Percentiles rank a stretch among this genome's conserved stretches.
These are phyloP conservation scores for Nesometra sesokonis DNA, from an alignment of 35 echinoderm and acorn worm species.

Conservation along the genomic window DNA sequence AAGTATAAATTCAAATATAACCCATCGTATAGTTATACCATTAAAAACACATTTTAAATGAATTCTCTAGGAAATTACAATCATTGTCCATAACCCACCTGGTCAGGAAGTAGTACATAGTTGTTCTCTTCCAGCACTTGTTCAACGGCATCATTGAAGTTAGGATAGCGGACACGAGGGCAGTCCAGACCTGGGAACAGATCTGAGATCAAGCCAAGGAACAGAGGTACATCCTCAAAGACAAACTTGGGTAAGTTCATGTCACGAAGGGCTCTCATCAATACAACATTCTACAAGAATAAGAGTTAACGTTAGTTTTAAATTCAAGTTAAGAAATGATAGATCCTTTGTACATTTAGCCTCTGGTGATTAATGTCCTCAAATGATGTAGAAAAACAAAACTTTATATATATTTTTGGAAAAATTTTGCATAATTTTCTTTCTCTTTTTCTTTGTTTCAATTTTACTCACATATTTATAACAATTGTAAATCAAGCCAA, in stretches of 20 bases:
- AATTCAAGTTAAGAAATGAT: not conserved
- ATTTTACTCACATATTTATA: too few relatives aligned
- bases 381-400: not conserved
- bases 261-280: constrained; percentile 98
- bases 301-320: not conserved
- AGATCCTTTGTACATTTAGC: not conserved
- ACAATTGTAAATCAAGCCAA: too few relatives aligned
- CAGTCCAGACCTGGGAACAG: constrained; percentile 94
- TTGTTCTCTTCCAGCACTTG: constrained; percentile 71
- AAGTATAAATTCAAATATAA: too few relatives aligned
- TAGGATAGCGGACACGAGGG: constrained; percentile 92
- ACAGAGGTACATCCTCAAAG: constrained; percentile 92
- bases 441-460: too few relatives aligned
- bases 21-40: too few relatives aligned
- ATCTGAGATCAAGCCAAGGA: constrained; percentile 83
- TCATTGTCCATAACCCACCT: constrained; percentile 17
- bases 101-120: constrained; percentile 69
- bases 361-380: too few relatives aligned
- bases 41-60: too few relatives aligned
- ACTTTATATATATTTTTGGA: not conserved
- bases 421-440: too few relatives aligned
- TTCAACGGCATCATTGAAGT: constrained; percentile 98
- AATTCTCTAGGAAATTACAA: too few relatives aligned
- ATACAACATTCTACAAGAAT: constrained; percentile 71
- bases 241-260: constrained; percentile 99